Evolutionary conservation across 2,797 vertebrate genomes (phyloP).

Genomic region (Morus bassanus): DNA sequence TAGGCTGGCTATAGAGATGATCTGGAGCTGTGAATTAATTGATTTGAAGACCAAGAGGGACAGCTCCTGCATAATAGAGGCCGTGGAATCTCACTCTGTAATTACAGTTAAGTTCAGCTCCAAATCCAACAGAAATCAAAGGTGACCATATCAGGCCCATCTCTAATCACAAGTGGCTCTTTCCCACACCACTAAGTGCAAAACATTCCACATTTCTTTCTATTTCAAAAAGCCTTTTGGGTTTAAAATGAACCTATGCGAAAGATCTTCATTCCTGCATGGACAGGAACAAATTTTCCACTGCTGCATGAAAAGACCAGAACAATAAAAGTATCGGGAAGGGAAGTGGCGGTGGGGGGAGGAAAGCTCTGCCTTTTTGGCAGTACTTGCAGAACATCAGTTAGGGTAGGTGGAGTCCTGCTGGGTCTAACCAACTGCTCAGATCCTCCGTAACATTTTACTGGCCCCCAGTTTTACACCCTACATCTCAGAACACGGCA

Average conservation of each 20-base stretch:
- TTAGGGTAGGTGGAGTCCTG: slow-evolving; percentile 51
- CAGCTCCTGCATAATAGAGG: slow-evolving; percentile 46
- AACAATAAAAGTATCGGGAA: slow-evolving; percentile 38
- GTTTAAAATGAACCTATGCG: slow-evolving; percentile 46
- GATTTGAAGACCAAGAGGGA: slow-evolving; percentile 58
- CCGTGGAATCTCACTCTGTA: slow-evolving; percentile 27
- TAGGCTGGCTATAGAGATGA: slow-evolving; percentile 20
- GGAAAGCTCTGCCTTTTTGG: slow-evolving; percentile 41
- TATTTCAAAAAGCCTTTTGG: slow-evolving; percentile 15
- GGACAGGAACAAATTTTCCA: slow-evolving; percentile 44
- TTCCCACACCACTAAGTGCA: neutral
- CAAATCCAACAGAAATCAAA: slow-evolving; percentile 53
- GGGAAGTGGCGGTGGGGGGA: neutral
- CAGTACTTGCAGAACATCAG: slow-evolving; percentile 44
- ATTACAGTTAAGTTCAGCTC: slow-evolving; percentile 53
- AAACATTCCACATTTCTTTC: slow-evolving; percentile 11
- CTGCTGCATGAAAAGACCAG: slow-evolving; percentile 32
- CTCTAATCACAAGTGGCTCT: slow-evolving; percentile 28
- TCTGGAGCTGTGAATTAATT: slow-evolving; percentile 57
- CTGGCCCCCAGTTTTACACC: slow-evolving; percentile 1
- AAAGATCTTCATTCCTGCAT: slow-evolving; percentile 17
- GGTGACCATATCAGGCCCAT: slow-evolving; percentile 14
- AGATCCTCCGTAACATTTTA: slow-evolving; percentile 10
- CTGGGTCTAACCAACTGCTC: slow-evolving; percentile 54
- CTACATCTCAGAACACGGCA: neutral